A percentile compares a stretch with the other conserved stretches of the same genome.
These are phyloP conservation scores for Ramazzottius varieornatus DNA, from an alignment of 2,888 invertebrate genomes.

Conservation along the genomic window DNA sequence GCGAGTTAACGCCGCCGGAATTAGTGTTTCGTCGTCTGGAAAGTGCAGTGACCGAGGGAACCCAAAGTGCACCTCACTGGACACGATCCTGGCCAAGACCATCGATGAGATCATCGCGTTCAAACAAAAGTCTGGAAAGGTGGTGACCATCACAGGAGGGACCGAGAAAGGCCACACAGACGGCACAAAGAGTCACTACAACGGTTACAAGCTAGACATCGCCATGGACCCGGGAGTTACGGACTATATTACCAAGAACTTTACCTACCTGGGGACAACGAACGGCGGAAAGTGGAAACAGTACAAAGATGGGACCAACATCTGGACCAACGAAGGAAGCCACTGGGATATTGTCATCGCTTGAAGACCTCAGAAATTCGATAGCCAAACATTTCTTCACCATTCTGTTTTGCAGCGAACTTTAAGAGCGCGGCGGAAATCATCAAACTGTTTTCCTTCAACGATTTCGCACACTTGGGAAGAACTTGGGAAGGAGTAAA, in stretches of 20 bases:
- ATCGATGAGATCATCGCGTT: neutral
- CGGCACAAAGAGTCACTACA: slow-evolving; percentile 8
- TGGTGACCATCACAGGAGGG: slow-evolving; percentile 8
- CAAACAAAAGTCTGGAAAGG: slow-evolving; percentile 6
- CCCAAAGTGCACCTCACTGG: slow-evolving; percentile 8
- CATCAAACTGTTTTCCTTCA: too few relatives aligned
- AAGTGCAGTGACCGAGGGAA: slow-evolving; percentile 5
- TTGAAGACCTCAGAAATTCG: too few relatives aligned
- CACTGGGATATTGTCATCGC: slow-evolving; percentile 8
- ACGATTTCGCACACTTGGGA: too few relatives aligned
- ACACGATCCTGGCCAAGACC: slow-evolving; percentile 6
- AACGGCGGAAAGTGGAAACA: slow-evolving; percentile 7
- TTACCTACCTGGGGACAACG: slow-evolving; percentile 6
- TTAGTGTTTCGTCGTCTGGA: neutral
- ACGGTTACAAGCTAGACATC: slow-evolving; percentile 9
- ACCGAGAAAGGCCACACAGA: slow-evolving; percentile 8
- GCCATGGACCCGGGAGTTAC: slow-evolving; percentile 6
- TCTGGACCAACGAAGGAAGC: slow-evolving; percentile 8
- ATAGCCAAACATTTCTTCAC: too few relatives aligned
- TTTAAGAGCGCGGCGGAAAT: too few relatives aligned
- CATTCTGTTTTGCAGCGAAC: too few relatives aligned
- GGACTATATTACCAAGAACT: slow-evolving; percentile 6
- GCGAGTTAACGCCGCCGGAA: neutral
- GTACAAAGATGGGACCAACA: slow-evolving; percentile 7
- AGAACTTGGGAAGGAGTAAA: too few relatives aligned